Percentiles rank a stretch among this genome's conserved stretches.
Conservation (phyloP, 2,888 invertebrate genomes). For the Polydrusus cervinus region DNA sequence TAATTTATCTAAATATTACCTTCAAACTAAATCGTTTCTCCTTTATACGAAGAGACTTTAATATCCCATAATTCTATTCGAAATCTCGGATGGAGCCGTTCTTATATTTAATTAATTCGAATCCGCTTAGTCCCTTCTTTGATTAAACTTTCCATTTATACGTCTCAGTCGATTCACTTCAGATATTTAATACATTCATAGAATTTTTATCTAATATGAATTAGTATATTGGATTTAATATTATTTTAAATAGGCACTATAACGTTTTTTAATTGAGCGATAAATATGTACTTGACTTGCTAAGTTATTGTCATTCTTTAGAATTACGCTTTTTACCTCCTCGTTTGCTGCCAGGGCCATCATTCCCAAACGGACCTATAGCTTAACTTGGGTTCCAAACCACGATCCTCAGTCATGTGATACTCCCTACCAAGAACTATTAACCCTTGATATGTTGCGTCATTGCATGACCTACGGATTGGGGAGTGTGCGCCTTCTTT, state of each 20-base stretch:
- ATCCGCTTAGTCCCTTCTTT: constrained; percentile 37
- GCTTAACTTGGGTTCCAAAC: no score
- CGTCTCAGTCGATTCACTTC: not conserved
- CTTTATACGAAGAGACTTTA: constrained; percentile 16
- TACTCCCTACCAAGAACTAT: no score
- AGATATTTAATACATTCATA: constrained; percentile 5
- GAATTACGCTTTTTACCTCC: no score
- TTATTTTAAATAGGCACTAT: not conserved
- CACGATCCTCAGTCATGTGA: no score
- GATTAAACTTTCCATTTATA: constrained; percentile 30
- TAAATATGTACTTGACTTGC: no score
- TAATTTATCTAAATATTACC: constrained; percentile 1
- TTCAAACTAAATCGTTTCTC: not conserved
- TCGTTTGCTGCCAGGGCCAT: no score
- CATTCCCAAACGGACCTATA: no score
- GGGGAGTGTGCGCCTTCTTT: no score
- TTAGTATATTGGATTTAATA: not conserved
- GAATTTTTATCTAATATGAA: not conserved
- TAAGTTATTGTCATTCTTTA: no score
- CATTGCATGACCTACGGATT: no score
- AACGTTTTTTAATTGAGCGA: no score
- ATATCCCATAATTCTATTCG: constrained; percentile 23
- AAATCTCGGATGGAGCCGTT: constrained; percentile 19
- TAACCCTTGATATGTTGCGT: no score
- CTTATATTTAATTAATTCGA: constrained; percentile 44